phyloP scores from a whole-genome alignment of 2,113 vertebrate species.

The Scolopax mira region DNA sequence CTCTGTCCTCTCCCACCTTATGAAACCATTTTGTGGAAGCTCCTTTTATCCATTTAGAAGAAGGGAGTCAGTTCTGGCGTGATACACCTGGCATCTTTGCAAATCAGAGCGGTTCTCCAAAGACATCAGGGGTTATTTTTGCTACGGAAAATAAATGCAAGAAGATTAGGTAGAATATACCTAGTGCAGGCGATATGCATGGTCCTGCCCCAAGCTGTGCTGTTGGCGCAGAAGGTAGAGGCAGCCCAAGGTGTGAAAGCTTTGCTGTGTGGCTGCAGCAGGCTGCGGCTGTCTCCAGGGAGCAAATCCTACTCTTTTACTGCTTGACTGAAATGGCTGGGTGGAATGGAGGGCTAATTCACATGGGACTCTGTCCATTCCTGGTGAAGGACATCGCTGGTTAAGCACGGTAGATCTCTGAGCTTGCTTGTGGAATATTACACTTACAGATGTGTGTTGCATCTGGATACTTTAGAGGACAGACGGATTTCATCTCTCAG shows the following conservation, averaged over 20 bases:
- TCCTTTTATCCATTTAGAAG: neutral
- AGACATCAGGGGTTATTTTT: neutral
- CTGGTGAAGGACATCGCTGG: neutral
- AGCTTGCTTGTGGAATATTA: neutral
- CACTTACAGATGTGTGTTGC: neutral
- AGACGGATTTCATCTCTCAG: neutral
- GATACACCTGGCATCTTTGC: neutral
- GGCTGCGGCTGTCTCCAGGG: neutral
- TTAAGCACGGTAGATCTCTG: neutral
- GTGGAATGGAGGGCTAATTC: neutral
- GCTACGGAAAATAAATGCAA: neutral
- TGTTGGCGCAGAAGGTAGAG: rapidly evolving
- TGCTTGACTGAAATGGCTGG: neutral
- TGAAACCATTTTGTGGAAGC: neutral
- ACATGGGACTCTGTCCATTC: rapidly evolving
- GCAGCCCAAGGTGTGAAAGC: neutral
- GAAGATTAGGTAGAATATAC: neutral
- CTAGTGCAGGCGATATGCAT: neutral
- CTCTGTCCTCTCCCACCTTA: neutral
- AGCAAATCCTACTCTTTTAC: neutral
- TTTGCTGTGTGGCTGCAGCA: neutral
- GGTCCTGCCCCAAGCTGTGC: neutral
- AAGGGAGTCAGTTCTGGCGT: neutral
- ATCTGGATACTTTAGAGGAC: neutral
- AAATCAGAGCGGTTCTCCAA: neutral